Percentiles rank a stretch among this genome's conserved stretches.
Evolutionary conservation across 1,140 invertebrate species (phyloP).

Genomic region (Coenobita brevimanus): DNA sequence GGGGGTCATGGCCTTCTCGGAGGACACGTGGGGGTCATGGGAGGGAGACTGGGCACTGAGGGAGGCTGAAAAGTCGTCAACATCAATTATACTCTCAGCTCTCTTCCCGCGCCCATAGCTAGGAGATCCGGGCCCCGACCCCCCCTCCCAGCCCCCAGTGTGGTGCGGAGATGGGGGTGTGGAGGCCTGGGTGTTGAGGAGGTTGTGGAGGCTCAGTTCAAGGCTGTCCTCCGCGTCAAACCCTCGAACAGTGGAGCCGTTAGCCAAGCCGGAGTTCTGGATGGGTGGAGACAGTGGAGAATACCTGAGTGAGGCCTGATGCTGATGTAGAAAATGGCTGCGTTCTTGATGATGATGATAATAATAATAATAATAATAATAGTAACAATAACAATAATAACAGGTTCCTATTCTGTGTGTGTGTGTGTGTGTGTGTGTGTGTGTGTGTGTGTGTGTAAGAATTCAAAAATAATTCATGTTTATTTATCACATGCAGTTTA

Average conservation of each 20-base stretch:
- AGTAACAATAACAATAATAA: not conserved
- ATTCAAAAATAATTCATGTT: not conserved
- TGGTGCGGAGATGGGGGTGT: not conserved
- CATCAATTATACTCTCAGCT: not conserved
- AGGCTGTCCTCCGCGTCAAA: conserved; percentile 14
- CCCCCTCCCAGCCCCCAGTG: not conserved
- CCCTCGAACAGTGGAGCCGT: conserved; percentile 41
- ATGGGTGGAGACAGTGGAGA: not conserved
- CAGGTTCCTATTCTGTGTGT: not conserved
- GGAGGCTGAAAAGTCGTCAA: conserved; percentile 26
- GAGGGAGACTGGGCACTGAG: conserved; percentile 21
- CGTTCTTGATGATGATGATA: not conserved
- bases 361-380: not conserved
- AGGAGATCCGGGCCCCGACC: conserved; percentile 48
- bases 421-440: not conserved
- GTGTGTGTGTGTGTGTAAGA: not conserved
- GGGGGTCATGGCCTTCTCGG: too few relatives aligned
- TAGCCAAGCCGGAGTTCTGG: conserved; percentile 45
- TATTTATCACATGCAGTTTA: too few relatives aligned
- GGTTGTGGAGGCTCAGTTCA: conserved; percentile 23
- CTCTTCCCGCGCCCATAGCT: conserved; percentile 1
- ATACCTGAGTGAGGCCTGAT: not conserved
- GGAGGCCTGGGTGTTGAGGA: not conserved
- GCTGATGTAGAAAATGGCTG: not conserved
- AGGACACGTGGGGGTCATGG: too few relatives aligned